Percentiles rank a stretch among this genome's conserved stretches.
Evolutionary conservation across 2,797 vertebrate species (phyloP).

Genomic region (Poecilia velifera): DNA sequence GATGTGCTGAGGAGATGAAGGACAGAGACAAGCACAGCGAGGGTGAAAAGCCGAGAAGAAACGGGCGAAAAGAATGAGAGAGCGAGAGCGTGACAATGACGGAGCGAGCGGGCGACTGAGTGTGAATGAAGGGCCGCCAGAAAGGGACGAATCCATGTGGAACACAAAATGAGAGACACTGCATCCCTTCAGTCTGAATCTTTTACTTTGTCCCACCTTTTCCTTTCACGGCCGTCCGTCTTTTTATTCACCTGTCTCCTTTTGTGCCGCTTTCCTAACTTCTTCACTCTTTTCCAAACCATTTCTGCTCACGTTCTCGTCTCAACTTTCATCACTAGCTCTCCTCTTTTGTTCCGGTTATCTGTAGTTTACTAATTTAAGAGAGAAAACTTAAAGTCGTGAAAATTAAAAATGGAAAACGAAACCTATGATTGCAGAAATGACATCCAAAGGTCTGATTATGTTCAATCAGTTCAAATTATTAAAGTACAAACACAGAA

Average conservation of each 20-base stretch:
- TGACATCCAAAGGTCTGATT: not conserved
- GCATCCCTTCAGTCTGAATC: conserved; percentile 40
- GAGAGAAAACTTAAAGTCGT: not conserved
- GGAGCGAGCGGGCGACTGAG: conserved; percentile 45
- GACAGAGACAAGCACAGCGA: conserved; percentile 38
- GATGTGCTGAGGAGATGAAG: conserved; percentile 34
- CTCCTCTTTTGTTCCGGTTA: not conserved
- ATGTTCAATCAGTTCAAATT: not conserved
- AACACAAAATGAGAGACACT: conserved; percentile 63
- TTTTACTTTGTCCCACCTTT: conserved; percentile 8
- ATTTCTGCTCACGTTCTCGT: conserved; percentile 12
- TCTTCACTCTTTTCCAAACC: not conserved
- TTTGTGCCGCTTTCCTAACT: conserved; percentile 9
- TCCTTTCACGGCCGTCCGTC: not conserved
- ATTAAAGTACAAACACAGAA: not conserved
- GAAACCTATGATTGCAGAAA: not conserved
- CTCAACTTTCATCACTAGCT: not conserved
- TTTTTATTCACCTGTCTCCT: conserved; percentile 24
- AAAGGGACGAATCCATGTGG: conserved; percentile 60
- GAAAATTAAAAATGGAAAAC: not conserved
- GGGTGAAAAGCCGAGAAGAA: conserved; percentile 49
- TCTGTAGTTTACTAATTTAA: not conserved
- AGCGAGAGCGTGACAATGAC: conserved; percentile 48
- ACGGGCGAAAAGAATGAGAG: conserved; percentile 47
- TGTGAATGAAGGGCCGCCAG: conserved; percentile 59